phyloP scores from a whole-genome alignment of 1,140 invertebrate species.

The Leptopilina clavipes region DNA sequence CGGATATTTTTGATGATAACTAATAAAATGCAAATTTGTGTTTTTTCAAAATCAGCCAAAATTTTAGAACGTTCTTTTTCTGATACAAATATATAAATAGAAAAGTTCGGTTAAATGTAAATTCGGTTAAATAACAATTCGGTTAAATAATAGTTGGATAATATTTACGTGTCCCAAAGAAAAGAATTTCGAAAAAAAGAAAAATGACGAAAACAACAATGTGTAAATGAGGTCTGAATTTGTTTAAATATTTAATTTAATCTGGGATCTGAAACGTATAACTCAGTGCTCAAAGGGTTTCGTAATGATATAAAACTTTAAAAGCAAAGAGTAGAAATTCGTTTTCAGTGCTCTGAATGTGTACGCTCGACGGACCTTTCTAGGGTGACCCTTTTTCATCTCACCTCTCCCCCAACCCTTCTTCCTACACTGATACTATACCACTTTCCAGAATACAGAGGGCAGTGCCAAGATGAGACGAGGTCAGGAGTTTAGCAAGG shows the following conservation, averaged over 20 bases:
- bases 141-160: too few relatives aligned
- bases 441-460: slow-evolving; percentile 25
- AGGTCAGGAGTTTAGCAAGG: slow-evolving; percentile 32
- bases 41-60: too few relatives aligned
- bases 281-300: slow-evolving; percentile 24
- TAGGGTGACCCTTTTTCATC: not conserved
- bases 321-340: slow-evolving; percentile 14
- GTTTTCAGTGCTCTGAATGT: not conserved
- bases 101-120: too few relatives aligned
- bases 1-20: too few relatives aligned
- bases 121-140: too few relatives aligned
- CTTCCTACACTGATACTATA: not conserved
- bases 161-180: too few relatives aligned
- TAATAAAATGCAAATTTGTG: too few relatives aligned
- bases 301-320: slow-evolving; percentile 30
- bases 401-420: not conserved
- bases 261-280: slow-evolving; percentile 17
- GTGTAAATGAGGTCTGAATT: slow-evolving; percentile 7
- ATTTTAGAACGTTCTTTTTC: too few relatives aligned
- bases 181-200: not conserved
- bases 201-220: too few relatives aligned
- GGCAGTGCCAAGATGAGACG: slow-evolving; percentile 30
- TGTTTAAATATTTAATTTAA: slow-evolving; percentile 30
- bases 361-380: slow-evolving; percentile 10
- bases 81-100: too few relatives aligned